Evolutionary conservation across 2,888 invertebrate genomes (phyloP).

Genomic region (Euplagia quadripunctaria): DNA sequence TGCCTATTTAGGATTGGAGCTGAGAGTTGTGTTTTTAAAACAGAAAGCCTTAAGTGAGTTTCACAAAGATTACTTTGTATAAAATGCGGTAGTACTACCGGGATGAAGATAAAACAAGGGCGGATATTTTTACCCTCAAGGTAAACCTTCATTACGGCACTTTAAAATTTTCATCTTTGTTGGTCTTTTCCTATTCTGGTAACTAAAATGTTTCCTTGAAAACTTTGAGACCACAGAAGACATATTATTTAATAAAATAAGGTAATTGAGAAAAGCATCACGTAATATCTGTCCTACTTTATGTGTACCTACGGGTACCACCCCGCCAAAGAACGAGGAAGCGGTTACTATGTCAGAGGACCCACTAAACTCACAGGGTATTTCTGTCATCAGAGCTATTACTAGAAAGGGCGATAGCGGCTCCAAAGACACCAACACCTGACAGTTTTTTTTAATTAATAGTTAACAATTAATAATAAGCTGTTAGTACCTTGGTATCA

Average conservation of each 20-base stretch:
- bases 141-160: constrained; percentile 6
- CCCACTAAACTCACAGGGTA: too few species aligned
- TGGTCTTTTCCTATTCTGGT: neutral
- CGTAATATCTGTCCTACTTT: neutral
- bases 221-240: neutral
- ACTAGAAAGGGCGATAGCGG: too few species aligned
- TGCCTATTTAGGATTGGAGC: constrained; percentile 45
- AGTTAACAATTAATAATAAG: too few species aligned
- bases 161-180: neutral
- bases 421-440: too few species aligned
- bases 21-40: constrained; percentile 36
- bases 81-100: constrained; percentile 22
- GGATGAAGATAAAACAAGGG: constrained; percentile 10
- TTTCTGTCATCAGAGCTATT: too few species aligned
- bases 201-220: constrained; percentile 2
- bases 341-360: too few species aligned
- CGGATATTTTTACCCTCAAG: constrained; percentile 13
- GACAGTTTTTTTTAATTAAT: too few species aligned
- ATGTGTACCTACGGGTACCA: neutral
- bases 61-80: constrained; percentile 41
- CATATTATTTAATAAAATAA: neutral
- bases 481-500: neutral
- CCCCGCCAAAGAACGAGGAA: too few species aligned
- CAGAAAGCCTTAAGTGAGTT: constrained; percentile 41
- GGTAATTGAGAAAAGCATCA: neutral